A percentile compares a stretch with the other conserved stretches of the same genome.
Evolutionary conservation across 2,888 invertebrate genomes (phyloP).

Genomic region (Sphecodes monilicornis): DNA sequence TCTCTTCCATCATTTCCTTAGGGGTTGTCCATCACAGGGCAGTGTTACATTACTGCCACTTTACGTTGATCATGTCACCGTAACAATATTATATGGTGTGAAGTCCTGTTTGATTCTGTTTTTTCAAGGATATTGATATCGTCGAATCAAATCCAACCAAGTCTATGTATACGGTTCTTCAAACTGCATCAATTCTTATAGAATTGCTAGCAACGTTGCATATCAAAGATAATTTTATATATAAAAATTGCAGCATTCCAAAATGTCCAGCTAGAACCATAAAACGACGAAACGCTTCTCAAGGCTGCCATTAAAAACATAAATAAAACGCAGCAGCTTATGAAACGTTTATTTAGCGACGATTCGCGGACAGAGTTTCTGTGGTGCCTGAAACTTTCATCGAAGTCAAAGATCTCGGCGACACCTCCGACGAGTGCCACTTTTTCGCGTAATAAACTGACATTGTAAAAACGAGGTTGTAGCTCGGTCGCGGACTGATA

Average conservation of each 20-base stretch:
- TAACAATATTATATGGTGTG: too few species aligned
- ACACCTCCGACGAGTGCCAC: not conserved
- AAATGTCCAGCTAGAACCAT: not conserved
- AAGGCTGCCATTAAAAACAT: not conserved
- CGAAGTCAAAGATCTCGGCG: not conserved
- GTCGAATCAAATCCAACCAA: not conserved
- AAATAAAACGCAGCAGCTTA: not conserved
- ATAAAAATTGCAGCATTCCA: not conserved
- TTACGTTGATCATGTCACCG: too few species aligned
- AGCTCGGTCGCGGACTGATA: too few species aligned
- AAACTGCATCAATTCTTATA: not conserved
- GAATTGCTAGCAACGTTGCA: not conserved
- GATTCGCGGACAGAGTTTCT: not conserved
- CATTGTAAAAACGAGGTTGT: not conserved
- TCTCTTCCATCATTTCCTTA: too few species aligned
- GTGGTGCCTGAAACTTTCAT: not conserved
- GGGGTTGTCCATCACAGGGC: too few species aligned
- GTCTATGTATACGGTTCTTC: not conserved
- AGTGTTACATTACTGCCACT: too few species aligned
- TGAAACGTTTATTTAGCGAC: not conserved
- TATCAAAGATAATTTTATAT: not conserved
- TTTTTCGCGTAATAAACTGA: not conserved
- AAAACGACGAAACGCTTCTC: not conserved
- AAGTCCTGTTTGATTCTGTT: too few species aligned
- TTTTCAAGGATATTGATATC: not conserved